Evolutionary conservation across 2,888 invertebrate species (phyloP).

Genomic region (Cephus sareptanus): DNA sequence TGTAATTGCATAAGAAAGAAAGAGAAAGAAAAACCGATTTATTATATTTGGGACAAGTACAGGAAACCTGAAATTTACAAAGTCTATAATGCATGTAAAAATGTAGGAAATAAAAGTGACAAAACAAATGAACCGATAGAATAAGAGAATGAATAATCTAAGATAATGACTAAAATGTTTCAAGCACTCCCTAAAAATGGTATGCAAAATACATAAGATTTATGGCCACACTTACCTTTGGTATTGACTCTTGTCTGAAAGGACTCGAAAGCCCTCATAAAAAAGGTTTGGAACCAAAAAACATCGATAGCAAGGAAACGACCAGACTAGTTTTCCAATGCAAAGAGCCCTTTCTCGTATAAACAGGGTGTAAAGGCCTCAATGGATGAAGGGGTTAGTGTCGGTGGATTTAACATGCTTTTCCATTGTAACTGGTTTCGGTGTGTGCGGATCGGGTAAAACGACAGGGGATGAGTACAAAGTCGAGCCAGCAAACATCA

Average conservation of each 20-base stretch:
- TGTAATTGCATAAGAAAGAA: background rate
- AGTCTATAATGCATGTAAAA: background rate
- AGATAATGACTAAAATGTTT: background rate
- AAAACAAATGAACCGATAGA: background rate
- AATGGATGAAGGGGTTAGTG: background rate
- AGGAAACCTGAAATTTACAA: too few relatives aligned
- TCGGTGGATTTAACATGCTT: background rate
- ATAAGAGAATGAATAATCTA: background rate
- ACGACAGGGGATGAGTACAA: background rate
- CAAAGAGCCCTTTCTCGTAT: background rate
- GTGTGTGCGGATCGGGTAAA: background rate
- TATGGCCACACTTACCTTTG: background rate
- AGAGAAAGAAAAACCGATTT: slow-evolving; percentile 10
- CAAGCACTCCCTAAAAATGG: background rate
- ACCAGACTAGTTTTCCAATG: background rate
- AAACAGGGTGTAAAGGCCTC: background rate
- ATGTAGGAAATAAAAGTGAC: background rate
- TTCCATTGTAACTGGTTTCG: background rate
- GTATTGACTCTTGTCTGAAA: background rate
- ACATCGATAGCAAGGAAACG: background rate
- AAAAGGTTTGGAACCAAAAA: background rate
- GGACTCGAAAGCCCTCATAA: background rate
- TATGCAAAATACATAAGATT: background rate
- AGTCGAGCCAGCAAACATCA: slow-evolving; percentile 19
- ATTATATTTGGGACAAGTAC: too few relatives aligned